A percentile compares a stretch with the other conserved stretches of the same genome.
Evolutionary conservation across 2,888 invertebrate genomes (phyloP).

Genomic region (Ornithoptera alexandrae): DNA sequence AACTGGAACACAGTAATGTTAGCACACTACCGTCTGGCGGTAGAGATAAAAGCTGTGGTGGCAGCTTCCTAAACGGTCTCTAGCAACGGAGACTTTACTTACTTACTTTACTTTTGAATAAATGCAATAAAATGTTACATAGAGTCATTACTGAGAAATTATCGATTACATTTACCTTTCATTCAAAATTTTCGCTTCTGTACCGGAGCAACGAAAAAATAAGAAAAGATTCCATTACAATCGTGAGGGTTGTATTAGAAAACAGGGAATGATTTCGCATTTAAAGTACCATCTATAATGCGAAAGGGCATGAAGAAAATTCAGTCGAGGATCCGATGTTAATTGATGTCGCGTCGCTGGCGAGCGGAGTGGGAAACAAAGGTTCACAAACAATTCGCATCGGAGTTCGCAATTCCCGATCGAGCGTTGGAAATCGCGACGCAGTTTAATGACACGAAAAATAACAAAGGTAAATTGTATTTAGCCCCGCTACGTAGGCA

Average conservation of each 20-base stretch:
- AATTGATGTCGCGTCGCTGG: slow-evolving; percentile 78
- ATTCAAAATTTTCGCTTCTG: background rate
- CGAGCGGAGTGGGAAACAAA: slow-evolving; percentile 74
- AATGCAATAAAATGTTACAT: too few relatives aligned
- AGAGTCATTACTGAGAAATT: too few relatives aligned
- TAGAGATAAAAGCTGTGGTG: too few relatives aligned
- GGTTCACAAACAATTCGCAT: slow-evolving; percentile 79
- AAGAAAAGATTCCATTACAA: slow-evolving; percentile 11
- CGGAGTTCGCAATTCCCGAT: slow-evolving; percentile 76
- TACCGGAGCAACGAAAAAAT: background rate
- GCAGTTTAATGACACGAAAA: slow-evolving; percentile 81
- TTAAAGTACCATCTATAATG: slow-evolving; percentile 65
- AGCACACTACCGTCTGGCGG: too few relatives aligned
- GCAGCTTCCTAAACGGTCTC: too few relatives aligned
- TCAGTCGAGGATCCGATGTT: slow-evolving; percentile 70
- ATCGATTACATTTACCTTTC: background rate
- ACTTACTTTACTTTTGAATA: too few relatives aligned
- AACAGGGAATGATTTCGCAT: slow-evolving; percentile 57
- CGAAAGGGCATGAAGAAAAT: slow-evolving; percentile 68
- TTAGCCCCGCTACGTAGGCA: slow-evolving; percentile 72
- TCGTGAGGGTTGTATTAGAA: slow-evolving; percentile 12
- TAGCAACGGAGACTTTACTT: too few relatives aligned
- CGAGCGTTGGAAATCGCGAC: slow-evolving; percentile 77
- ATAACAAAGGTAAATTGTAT: slow-evolving; percentile 81
- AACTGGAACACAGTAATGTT: too few relatives aligned